These are phyloP conservation scores for Petrosia ficiformis DNA, from an alignment of 37 sponge, comb jelly and placozoan genomes.

Conservation along the genomic window DNA sequence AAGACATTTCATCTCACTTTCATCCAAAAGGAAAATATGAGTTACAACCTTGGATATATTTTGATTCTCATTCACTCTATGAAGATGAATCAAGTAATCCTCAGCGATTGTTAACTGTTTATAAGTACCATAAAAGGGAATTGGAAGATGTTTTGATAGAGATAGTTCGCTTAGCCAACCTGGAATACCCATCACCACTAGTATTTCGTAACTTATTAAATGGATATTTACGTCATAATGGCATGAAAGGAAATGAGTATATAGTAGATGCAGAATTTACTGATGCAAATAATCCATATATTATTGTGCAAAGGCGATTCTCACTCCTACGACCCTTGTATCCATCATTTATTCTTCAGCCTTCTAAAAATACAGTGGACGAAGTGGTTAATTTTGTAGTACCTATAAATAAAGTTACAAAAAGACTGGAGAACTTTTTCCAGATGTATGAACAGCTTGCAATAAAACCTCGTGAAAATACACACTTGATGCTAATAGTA, in stretches of 20 bases:
- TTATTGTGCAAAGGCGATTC: neutral
- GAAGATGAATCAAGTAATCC: neutral
- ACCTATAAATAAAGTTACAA: conserved; percentile 16
- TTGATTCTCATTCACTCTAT: conserved; percentile 16
- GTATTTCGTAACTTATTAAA: conserved; percentile 6
- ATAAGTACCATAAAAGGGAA: neutral
- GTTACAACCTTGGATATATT: conserved; percentile 19
- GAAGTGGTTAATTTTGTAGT: conserved; percentile 14
- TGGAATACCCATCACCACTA: neutral
- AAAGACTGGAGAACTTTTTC: conserved; percentile 10
- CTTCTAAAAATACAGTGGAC: neutral
- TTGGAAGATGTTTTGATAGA: neutral
- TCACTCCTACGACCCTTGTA: neutral
- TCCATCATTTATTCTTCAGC: neutral
- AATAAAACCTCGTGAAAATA: neutral
- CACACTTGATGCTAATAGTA: conserved; percentile 25
- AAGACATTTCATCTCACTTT: neutral
- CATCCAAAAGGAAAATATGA: conserved; percentile 1
- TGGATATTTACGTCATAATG: conserved; percentile 18
- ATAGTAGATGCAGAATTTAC: conserved; percentile 17
- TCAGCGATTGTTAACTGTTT: neutral
- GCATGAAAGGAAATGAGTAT: conserved; percentile 10
- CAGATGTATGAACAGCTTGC: neutral
- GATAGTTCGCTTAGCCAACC: neutral
- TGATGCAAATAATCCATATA: neutral